These are phyloP conservation scores for Eulemur rubriventer DNA, from an alignment of 2,797 vertebrate genomes.

Conservation along the genomic window DNA sequence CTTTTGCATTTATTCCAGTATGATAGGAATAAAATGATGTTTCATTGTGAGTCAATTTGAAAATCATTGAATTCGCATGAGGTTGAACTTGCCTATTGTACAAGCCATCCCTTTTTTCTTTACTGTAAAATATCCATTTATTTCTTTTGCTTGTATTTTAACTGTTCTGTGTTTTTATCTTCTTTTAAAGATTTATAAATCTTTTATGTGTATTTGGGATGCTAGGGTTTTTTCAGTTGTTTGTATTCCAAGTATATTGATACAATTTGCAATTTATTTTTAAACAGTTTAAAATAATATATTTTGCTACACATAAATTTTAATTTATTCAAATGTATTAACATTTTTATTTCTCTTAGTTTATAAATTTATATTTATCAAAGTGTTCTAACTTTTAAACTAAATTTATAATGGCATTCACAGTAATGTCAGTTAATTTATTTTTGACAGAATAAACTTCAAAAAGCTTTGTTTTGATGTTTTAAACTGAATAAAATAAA, in stretches of 20 bases:
- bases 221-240: neutral
- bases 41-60: neutral
- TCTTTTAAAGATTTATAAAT: neutral
- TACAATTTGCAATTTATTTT: neutral
- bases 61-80: neutral
- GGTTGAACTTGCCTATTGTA: neutral
- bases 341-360: neutral
- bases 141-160: neutral
- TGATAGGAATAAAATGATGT: neutral
- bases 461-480: neutral
- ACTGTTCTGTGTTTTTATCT: neutral
- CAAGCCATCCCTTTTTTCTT: neutral
- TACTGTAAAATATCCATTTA: neutral
- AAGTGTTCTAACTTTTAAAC: neutral
- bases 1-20: neutral
- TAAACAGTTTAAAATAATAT: neutral
- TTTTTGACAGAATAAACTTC: neutral
- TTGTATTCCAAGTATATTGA: neutral
- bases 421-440: neutral
- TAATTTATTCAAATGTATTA: neutral
- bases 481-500: neutral
- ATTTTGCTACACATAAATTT: neutral
- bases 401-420: neutral
- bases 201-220: neutral
- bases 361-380: neutral